Evolutionary conservation across 2,113 vertebrate species (phyloP).

Genomic region (Rhabdornis inornatus): DNA sequence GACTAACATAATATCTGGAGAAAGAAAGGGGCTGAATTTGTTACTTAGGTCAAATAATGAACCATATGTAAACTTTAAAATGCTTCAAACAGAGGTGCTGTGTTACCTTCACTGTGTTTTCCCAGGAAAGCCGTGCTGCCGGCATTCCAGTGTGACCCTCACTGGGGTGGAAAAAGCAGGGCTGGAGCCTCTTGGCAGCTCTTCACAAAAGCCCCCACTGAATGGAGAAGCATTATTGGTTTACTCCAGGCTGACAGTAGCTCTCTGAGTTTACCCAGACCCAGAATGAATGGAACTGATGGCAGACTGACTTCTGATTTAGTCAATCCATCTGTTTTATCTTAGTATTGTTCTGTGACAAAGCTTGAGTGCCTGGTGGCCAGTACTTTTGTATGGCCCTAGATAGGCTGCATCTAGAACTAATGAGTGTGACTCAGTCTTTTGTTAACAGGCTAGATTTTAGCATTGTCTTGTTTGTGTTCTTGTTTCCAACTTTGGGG

Average conservation of each 20-base stretch:
- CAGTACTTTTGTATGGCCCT: not conserved
- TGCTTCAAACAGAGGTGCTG: not conserved
- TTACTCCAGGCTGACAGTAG: not conserved
- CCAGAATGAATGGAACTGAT: not conserved
- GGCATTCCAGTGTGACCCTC: rapidly evolving
- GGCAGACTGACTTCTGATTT: not conserved
- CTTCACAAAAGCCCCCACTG: not conserved
- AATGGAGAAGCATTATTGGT: not conserved
- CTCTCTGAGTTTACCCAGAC: not conserved
- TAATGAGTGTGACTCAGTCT: not conserved
- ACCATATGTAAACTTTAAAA: not conserved
- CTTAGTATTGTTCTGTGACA: not conserved
- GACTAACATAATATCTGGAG: not conserved
- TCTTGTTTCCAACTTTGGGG: not conserved
- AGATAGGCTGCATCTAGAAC: not conserved
- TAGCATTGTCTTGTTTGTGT: not conserved
- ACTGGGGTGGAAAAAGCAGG: not conserved
- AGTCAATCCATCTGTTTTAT: not conserved
- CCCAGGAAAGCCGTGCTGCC: rapidly evolving
- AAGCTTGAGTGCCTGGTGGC: not conserved
- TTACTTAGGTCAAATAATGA: not conserved
- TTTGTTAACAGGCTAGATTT: not conserved
- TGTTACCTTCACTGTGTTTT: not conserved
- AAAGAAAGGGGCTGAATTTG: not conserved
- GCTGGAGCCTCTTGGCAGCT: not conserved